Percentiles rank a stretch among this genome's conserved stretches.
phyloP scores from a whole-genome alignment of 1,140 invertebrate species.

The Drosophila dunni region DNA sequence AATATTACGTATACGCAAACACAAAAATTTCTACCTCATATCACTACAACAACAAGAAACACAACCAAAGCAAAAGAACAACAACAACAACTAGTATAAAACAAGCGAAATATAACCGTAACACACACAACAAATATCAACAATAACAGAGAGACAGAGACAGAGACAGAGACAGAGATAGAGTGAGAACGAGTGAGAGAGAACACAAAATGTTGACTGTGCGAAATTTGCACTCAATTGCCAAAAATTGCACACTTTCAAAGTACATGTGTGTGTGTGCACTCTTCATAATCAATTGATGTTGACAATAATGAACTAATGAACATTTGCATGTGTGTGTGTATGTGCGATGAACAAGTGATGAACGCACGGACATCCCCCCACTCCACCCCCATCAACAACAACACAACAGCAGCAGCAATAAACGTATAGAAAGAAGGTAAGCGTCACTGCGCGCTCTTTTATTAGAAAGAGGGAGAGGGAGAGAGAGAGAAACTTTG shows the following conservation, averaged over 20 bases:
- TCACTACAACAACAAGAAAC: conserved; percentile 9
- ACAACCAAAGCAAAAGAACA: conserved; percentile 37
- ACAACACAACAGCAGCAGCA: too few species aligned
- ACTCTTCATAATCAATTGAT: conserved; percentile 19
- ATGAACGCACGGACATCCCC: too few species aligned
- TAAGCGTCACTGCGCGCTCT: too few species aligned
- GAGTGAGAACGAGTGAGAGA: background rate
- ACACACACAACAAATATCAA: conserved; percentile 2
- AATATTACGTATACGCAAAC: conserved; percentile 45
- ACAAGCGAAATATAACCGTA: conserved; percentile 3
- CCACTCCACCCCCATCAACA: too few species aligned
- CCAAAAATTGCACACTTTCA: conserved; percentile 20
- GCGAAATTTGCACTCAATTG: conserved; percentile 11
- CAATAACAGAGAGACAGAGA: conserved; percentile 1
- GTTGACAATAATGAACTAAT: background rate
- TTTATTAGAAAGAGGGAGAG: background rate
- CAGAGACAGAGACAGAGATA: too few species aligned
- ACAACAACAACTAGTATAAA: conserved; percentile 7
- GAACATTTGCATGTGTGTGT: background rate
- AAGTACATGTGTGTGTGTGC: background rate
- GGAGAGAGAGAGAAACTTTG: background rate
- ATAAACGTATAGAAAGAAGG: too few species aligned
- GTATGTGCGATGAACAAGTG: background rate
- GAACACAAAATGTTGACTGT: conserved; percentile 5
- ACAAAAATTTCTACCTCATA: conserved; percentile 37